Base-by-base conservation (phyloP, 2,113 vertebrate species). In the Percina caprodes region DNA sequence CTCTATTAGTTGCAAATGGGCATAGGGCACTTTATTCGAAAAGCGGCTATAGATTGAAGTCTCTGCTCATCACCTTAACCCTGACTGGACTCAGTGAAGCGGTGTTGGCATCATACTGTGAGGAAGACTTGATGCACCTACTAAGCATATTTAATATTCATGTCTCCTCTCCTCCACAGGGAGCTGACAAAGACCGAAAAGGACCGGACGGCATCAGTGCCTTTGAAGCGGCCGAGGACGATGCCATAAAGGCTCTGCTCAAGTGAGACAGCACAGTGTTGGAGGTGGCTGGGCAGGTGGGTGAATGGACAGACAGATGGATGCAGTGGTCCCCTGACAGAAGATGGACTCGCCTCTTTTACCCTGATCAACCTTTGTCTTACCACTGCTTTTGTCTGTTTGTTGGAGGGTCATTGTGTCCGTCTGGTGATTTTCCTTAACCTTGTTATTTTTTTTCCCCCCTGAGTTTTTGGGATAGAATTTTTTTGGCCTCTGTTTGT, bases 151-250 rank as follows among this genome's bases (percentile, higher is more conserved):
- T 83, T 86, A 69, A 86, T 74, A 85, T 86, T 80, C 68, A 59
- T 80, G 60, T 80, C 23, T 30, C 24, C 15, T 81, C 67, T 90
- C 77, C 91, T 93, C 85, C 86, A 19, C 95, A 99, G 97, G 98
- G 98, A 92, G 98, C 98, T 84, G 96, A 98, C 95, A 98, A 98
- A 94, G 86, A 94, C 90, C 90, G 86, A 89, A 97, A 96, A 94
- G 96, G 96, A 88, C 96, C 96, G 51, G 94, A 97, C 74, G 97
- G 97, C 92, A 85, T 94, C 61, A 96, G 90, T 78, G 95, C 97
- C 87, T 95, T 97, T 54, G 97, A 99, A 93, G 95, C 95, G 67
- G 95, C 96, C 69, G 96, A 97, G 84, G 94, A 88, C 80, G 96
- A 96, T 6, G 94, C 92, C 88, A 97, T 99, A 86, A 99, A 96